Percentiles rank a stretch among this genome's conserved stretches.
Evolutionary conservation across 2,113 vertebrate genomes (phyloP).

Genomic region (Peucedramus taeniatus): DNA sequence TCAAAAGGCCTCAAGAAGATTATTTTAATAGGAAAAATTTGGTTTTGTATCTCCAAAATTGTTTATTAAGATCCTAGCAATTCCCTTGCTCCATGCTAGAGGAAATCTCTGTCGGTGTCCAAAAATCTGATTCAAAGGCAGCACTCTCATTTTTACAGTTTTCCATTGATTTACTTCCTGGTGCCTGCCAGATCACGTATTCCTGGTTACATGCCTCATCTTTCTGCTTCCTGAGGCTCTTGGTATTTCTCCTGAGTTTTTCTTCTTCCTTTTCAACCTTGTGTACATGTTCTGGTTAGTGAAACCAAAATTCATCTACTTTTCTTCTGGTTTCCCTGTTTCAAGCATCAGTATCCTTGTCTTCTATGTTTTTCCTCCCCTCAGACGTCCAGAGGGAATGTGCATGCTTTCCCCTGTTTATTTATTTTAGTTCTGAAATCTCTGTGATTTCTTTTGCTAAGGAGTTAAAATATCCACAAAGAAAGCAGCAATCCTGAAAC

Average conservation of each 20-base stretch:
- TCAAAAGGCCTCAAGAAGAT: background rate
- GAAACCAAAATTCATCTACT: background rate
- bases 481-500: background rate
- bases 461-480: background rate
- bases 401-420: background rate
- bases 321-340: background rate
- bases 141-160: background rate
- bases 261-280: background rate
- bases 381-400: background rate
- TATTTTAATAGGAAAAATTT: background rate
- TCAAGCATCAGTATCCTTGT: background rate
- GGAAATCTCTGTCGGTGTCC: background rate
- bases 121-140: background rate
- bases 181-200: background rate
- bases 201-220: background rate
- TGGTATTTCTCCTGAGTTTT: background rate
- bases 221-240: background rate
- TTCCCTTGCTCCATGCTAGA: background rate
- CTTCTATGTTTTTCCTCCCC: background rate
- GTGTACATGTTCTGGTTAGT: background rate
- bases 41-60: background rate
- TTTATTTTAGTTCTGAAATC: background rate
- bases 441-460: background rate
- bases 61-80: background rate
- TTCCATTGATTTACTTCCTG: background rate